Evolutionary conservation across 2,797 vertebrate species (phyloP).

Genomic region (Thamnophis elegans): DNA sequence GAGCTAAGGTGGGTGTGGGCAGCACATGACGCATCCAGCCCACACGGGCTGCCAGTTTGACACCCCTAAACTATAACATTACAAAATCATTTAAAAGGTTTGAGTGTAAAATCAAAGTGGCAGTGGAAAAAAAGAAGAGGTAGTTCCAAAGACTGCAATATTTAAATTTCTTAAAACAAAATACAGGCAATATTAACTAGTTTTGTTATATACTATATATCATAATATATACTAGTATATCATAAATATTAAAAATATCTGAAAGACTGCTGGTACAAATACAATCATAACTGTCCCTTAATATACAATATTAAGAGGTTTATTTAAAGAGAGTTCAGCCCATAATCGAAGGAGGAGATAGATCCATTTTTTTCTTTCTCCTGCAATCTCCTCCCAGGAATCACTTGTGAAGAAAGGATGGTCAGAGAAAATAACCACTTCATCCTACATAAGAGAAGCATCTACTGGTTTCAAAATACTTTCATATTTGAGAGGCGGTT

Average conservation of each 20-base stretch:
- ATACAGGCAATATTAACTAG: neutral
- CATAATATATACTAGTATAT: neutral
- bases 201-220: neutral
- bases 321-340: neutral
- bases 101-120: neutral
- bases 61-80: neutral
- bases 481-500: neutral
- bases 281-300: neutral
- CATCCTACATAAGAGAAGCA: neutral
- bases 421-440: neutral
- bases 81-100: neutral
- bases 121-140: neutral
- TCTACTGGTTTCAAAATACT: neutral
- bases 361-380: neutral
- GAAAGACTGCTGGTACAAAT: neutral
- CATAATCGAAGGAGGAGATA: neutral
- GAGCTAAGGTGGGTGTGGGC: too few relatives aligned
- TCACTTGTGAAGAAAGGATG: neutral
- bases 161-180: neutral
- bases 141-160: neutral
- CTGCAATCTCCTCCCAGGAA: neutral
- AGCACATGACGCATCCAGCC: too few relatives aligned
- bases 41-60: too few relatives aligned
- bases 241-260: neutral
- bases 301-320: neutral